These are phyloP conservation scores for Dromius quadrimaculatus DNA, from an alignment of 2,888 invertebrate genomes.

Conservation along the genomic window DNA sequence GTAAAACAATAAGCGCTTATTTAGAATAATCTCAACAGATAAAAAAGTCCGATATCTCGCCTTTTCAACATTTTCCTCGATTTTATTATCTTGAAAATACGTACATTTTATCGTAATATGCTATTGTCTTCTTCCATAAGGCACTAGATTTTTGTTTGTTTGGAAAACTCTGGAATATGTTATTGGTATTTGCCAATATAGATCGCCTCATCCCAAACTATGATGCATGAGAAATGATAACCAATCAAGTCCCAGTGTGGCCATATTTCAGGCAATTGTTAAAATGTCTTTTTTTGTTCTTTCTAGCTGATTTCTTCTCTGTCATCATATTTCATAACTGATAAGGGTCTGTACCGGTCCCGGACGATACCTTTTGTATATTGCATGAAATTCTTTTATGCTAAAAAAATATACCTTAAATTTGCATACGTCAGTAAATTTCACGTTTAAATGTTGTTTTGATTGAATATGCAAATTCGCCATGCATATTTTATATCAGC, in stretches of 20 bases:
- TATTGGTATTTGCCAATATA: not conserved
- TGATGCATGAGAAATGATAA: conserved; percentile 31
- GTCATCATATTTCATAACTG: not conserved
- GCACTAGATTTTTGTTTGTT: not conserved
- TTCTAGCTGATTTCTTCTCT: conserved; percentile 11
- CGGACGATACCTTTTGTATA: not conserved
- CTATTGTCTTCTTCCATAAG: too few species aligned
- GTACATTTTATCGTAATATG: too few species aligned
- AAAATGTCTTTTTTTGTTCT: conserved; percentile 15
- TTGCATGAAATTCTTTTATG: not conserved
- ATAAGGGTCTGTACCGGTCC: not conserved
- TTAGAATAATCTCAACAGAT: too few species aligned
- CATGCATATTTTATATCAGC: not conserved
- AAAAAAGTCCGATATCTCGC: too few species aligned
- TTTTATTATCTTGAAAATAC: too few species aligned
- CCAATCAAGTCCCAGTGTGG: conserved; percentile 26
- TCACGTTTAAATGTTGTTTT: not conserved
- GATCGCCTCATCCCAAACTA: not conserved
- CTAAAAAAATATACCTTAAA: not conserved
- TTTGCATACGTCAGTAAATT: conserved; percentile 6
- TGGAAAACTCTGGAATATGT: not conserved
- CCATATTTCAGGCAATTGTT: conserved; percentile 42
- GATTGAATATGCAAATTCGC: not conserved
- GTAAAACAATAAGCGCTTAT: too few species aligned
- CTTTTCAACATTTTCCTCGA: too few species aligned